phyloP scores from a whole-genome alignment of 2,888 invertebrate species.

The Acheta domesticus region DNA sequence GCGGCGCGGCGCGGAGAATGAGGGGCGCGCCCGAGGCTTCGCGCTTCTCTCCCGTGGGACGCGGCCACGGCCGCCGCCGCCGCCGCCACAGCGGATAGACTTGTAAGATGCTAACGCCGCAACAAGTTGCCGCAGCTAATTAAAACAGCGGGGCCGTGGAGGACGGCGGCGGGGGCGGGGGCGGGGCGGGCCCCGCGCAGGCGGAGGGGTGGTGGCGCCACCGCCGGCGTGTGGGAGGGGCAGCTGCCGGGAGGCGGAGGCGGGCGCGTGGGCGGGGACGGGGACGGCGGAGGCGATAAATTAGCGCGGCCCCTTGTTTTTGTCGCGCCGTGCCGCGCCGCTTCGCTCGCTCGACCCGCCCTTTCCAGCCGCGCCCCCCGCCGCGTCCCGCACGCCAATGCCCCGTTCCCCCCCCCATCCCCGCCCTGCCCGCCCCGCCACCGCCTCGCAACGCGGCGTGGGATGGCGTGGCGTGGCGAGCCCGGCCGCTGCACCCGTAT shows the following conservation, averaged over 20 bases:
- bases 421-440: too few relatives aligned
- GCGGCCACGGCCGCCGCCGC: background rate
- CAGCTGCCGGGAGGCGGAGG: background rate
- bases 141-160: background rate
- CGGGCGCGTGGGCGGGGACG: background rate
- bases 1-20: background rate
- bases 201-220: background rate
- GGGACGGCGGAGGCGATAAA: constrained; percentile 3
- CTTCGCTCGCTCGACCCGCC: too few relatives aligned
- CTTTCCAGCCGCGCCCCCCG: too few relatives aligned
- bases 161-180: background rate
- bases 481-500: background rate
- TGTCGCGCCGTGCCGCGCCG: background rate
- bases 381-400: too few relatives aligned
- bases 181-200: background rate
- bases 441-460: too few relatives aligned
- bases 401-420: too few relatives aligned
- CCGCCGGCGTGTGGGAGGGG: background rate
- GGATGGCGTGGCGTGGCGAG: too few relatives aligned
- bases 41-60: background rate
- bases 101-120: constrained; percentile 7
- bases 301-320: constrained; percentile 2
- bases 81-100: background rate
- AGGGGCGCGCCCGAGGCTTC: background rate
- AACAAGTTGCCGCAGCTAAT: constrained; percentile 18